Evolutionary conservation across 2,113 vertebrate genomes (phyloP).

Genomic region (Cairina moschata): DNA sequence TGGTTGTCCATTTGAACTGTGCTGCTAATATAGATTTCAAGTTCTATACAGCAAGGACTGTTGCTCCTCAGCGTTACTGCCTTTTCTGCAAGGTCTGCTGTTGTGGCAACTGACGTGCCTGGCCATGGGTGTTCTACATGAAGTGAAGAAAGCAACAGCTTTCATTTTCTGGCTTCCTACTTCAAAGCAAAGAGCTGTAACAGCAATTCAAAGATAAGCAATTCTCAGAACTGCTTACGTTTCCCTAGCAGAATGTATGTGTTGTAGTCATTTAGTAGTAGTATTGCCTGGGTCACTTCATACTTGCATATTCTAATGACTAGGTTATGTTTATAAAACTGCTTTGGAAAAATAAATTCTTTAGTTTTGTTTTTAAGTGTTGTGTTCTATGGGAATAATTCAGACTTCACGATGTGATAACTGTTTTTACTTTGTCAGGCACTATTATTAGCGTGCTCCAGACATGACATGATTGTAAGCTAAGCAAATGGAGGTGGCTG

Average conservation of each 20-base stretch:
- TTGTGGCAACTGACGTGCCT: fast-evolving
- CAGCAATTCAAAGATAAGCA: not conserved
- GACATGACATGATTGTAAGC: not conserved
- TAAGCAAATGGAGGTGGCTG: not conserved
- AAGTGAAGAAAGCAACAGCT: not conserved
- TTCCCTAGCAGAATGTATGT: not conserved
- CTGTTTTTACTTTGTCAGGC: not conserved
- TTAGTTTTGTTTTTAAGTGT: not conserved
- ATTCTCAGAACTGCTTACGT: not conserved
- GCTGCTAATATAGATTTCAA: fast-evolving
- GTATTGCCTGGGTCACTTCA: not conserved
- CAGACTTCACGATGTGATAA: not conserved
- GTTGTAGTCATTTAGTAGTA: not conserved
- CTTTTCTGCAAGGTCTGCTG: not conserved
- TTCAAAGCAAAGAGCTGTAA: not conserved
- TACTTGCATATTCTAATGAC: not conserved
- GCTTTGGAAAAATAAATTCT: conserved; percentile 18
- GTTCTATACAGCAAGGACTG: not conserved
- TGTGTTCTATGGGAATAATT: conserved; percentile 39
- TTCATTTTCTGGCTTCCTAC: not conserved
- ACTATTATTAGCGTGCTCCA: not conserved
- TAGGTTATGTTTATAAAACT: conserved; percentile 17
- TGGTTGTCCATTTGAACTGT: not conserved
- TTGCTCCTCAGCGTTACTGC: not conserved
- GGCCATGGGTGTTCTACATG: not conserved